These are phyloP conservation scores for Gracilinanus agilis DNA, from an alignment of 2,113 vertebrate genomes.

Conservation along the genomic window DNA sequence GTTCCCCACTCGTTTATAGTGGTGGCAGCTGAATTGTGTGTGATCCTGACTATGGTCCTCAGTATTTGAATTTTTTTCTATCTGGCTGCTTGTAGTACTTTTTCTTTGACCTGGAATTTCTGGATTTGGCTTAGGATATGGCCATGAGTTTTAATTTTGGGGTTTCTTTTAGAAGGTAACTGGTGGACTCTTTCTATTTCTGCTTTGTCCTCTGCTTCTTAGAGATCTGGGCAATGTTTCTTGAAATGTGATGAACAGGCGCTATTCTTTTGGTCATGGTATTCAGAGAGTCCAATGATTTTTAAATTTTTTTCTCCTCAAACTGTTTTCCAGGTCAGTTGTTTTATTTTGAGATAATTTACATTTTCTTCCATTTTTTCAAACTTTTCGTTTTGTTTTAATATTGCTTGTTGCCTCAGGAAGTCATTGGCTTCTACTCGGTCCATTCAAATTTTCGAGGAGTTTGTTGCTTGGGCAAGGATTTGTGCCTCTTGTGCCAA, in stretches of 20 bases:
- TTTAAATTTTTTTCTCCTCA: neutral
- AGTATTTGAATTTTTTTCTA: neutral
- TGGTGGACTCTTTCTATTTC: neutral
- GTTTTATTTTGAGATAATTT: neutral
- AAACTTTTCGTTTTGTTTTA: neutral
- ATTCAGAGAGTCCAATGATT: neutral
- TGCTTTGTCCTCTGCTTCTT: neutral
- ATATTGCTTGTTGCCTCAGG: neutral
- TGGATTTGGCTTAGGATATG: neutral
- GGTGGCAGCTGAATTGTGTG: neutral
- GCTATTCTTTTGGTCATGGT: neutral
- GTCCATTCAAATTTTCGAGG: neutral
- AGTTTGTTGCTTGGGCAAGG: neutral
- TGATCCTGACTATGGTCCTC: neutral
- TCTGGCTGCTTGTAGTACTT: neutral
- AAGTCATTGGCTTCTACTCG: neutral
- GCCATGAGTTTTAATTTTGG: neutral
- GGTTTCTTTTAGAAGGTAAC: neutral
- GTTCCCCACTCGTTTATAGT: too few relatives aligned
- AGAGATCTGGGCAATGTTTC: neutral
- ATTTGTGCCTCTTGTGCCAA: neutral
- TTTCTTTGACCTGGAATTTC: neutral
- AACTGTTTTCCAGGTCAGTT: neutral
- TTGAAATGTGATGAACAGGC: neutral
- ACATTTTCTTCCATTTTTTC: neutral